Conservation (phyloP, 2,888 invertebrate genomes). For the Eupithecia vulgata region DNA sequence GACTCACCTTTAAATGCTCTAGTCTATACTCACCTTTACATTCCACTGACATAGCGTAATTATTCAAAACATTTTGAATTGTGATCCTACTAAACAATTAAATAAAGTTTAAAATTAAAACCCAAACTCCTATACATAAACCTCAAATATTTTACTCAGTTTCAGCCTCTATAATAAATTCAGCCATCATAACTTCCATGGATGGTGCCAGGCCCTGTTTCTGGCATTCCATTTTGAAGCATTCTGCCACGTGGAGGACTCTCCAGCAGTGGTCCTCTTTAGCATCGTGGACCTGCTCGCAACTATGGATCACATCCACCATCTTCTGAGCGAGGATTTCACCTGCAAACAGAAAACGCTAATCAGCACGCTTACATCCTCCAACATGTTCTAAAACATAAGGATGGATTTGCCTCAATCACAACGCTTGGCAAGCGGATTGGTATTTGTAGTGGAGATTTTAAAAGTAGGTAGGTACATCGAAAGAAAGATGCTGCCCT, state of each 20-base stretch:
- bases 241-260: constrained; percentile 70
- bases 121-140: not conserved
- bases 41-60: too few relatives aligned
- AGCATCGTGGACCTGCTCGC: constrained; percentile 62
- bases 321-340: constrained; percentile 62
- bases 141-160: not conserved
- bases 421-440: too few relatives aligned
- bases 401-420: too few relatives aligned
- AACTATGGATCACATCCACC: constrained; percentile 65
- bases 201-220: constrained; percentile 63
- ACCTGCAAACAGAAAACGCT: constrained; percentile 50
- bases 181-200: constrained; percentile 70
- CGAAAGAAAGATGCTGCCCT: too few relatives aligned
- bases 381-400: not conserved
- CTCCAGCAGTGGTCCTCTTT: constrained; percentile 72
- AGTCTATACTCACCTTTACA: too few relatives aligned
- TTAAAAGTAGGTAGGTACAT: too few relatives aligned
- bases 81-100: not conserved
- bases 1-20: too few relatives aligned
- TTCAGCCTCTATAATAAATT: constrained; percentile 72
- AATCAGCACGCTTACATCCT: not conserved
- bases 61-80: not conserved
- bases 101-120: not conserved
- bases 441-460: too few relatives aligned
- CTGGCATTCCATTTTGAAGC: constrained; percentile 66